Evolutionary conservation across 2,888 invertebrate genomes (phyloP).

Genomic region (Sepioteuthis lessoniana): DNA sequence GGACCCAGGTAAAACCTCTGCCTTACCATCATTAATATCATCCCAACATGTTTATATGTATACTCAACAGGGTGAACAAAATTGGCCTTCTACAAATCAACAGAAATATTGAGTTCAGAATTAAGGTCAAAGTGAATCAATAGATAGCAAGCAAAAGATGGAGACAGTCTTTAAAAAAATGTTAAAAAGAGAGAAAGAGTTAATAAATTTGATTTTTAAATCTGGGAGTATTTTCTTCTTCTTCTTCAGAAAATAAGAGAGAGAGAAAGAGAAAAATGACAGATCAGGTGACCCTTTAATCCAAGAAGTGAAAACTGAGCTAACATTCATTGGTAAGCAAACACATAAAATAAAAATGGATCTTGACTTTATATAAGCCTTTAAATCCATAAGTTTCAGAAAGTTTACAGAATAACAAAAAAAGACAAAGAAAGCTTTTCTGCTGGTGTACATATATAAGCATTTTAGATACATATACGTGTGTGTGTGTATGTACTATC

Average conservation of each 20-base stretch:
- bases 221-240: not conserved
- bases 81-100: not conserved
- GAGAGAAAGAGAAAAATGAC: not conserved
- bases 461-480: too few species aligned
- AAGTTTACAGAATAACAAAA: too few species aligned
- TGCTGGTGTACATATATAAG: too few species aligned
- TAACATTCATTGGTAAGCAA: too few species aligned
- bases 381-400: not conserved
- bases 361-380: not conserved
- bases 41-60: not conserved
- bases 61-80: not conserved
- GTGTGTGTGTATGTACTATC: too few species aligned
- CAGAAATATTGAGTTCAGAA: not conserved
- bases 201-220: not conserved
- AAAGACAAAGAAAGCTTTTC: too few species aligned
- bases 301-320: not conserved
- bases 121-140: not conserved
- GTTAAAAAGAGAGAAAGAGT: not conserved
- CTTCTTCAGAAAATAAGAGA: not conserved
- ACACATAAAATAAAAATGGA: too few species aligned
- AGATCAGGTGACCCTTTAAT: not conserved
- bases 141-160: not conserved
- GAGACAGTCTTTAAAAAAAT: not conserved
- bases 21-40: not conserved
- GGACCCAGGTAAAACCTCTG: too few species aligned